Evolutionary conservation across 2,888 invertebrate species (phyloP), one percentile per base, ranked within the genome.

Genomic region (Merodon equestris): DNA sequence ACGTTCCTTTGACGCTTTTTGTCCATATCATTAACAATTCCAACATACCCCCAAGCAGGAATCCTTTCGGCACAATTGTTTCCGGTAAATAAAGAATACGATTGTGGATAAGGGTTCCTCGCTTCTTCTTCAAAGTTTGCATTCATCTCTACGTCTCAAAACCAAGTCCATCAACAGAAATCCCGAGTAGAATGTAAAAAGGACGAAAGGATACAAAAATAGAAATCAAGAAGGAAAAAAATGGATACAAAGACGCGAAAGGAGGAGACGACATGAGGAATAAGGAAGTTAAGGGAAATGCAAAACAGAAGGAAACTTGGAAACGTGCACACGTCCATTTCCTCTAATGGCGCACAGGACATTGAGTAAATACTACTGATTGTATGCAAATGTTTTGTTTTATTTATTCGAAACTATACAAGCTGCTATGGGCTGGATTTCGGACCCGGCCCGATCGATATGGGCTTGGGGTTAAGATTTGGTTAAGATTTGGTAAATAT

Each of bases 321-420:
- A 53, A 38, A 7, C 14, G 42, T 44, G 44, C 44, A 42, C 56
- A 42, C 44, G 56, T 44, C 27, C 27, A 61, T 67, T 67, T 67
- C 38, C 27, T 50, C 27, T 45, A 61, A 58, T 53, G 34, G 45
- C 53, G 42, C 44, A 64, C 57, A 72, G 72, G 72, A 74, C 60
- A 56, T 67, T 74, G 60, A 61, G 73, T 66, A 67, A 74, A 74
- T 67, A 74, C 44, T 67, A 2, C 54, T 74, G 73, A 74, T 74
- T 67, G 73, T 74, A 74, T 74, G 73, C 67, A 74, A 74, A 74
- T 74, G 73, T 74, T 74, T 67, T 67, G 67, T 54, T 67, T 74
- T 74, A 67, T 74, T 74, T 74, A 74, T 74, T 47, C 58, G 14
- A 7, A 53, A 50, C 14, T 5, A 48, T 13, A 45, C 50, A 36